Percentiles rank a stretch among this genome's conserved stretches.
Evolutionary conservation across 2,888 invertebrate genomes (phyloP).

Genomic region (Anarsia innoxiella): DNA sequence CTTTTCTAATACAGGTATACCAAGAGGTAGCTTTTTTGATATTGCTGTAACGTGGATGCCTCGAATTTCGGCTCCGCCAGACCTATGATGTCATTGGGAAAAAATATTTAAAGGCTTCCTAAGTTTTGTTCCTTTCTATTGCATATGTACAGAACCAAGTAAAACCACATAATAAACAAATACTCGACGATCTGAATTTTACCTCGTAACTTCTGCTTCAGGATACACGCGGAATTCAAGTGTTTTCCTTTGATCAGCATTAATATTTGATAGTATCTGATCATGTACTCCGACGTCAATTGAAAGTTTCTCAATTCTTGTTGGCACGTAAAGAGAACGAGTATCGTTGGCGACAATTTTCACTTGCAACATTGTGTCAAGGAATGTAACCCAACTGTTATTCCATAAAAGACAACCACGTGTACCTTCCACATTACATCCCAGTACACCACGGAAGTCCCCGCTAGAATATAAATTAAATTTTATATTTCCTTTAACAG

Average conservation of each 20-base stretch:
- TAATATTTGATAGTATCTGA: constrained; percentile 48
- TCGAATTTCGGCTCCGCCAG: constrained; percentile 85
- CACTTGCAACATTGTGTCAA: constrained; percentile 92
- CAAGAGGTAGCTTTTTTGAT: constrained; percentile 78
- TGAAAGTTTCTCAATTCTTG: constrained; percentile 80
- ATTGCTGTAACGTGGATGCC: constrained; percentile 87
- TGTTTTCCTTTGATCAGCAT: constrained; percentile 27
- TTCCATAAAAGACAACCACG: constrained; percentile 78
- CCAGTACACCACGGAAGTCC: constrained; percentile 75
- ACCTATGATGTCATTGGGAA: constrained; percentile 20
- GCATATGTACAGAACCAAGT: not conserved
- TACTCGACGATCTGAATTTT: too few species aligned
- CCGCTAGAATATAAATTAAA: constrained; percentile 51
- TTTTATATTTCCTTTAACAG: too few species aligned
- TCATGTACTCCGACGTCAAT: constrained; percentile 80
- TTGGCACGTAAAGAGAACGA: constrained; percentile 83
- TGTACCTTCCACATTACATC: constrained; percentile 66
- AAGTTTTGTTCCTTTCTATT: not conserved
- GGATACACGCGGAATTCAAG: constrained; percentile 63
- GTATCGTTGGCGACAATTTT: constrained; percentile 81
- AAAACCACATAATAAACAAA: not conserved
- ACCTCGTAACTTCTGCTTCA: constrained; percentile 67
- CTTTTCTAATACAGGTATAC: constrained; percentile 84
- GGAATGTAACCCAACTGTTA: constrained; percentile 90
- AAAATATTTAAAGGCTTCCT: not conserved